Evolutionary conservation across 2,113 vertebrate species (phyloP).

Genomic region (Odocoileus hemionus): DNA sequence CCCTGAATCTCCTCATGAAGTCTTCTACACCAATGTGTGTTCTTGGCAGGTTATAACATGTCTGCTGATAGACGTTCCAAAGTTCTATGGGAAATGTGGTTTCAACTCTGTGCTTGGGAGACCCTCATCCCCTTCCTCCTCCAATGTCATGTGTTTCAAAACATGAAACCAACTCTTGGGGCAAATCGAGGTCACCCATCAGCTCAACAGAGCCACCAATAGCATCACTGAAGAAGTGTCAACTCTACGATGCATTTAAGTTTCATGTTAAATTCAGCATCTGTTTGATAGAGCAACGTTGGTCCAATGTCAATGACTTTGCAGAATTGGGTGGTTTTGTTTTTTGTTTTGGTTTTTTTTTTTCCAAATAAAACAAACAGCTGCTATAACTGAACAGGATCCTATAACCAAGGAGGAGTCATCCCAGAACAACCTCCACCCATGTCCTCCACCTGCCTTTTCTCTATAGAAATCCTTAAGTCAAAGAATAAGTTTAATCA

Average conservation of each 20-base stretch:
- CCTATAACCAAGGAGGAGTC: background rate
- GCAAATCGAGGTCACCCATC: background rate
- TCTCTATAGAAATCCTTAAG: background rate
- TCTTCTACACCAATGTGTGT: background rate
- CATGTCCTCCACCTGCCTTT: background rate
- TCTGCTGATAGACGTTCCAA: background rate
- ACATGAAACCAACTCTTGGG: background rate
- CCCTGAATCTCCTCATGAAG: background rate
- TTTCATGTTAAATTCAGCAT: background rate
- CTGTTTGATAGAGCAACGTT: background rate
- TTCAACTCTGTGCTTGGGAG: background rate
- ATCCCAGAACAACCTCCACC: background rate
- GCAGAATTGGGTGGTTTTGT: background rate
- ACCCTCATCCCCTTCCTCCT: background rate
- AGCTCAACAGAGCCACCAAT: background rate
- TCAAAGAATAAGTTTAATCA: background rate
- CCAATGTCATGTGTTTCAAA: background rate
- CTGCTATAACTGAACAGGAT: background rate
- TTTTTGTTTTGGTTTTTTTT: background rate
- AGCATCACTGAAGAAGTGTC: background rate
- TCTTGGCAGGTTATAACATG: background rate
- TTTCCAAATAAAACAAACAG: background rate
- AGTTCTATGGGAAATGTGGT: background rate
- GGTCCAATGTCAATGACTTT: background rate
- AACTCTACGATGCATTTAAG: background rate